Evolutionary conservation across 2,888 invertebrate species (phyloP).

Genomic region (Metacarcinus magister): DNA sequence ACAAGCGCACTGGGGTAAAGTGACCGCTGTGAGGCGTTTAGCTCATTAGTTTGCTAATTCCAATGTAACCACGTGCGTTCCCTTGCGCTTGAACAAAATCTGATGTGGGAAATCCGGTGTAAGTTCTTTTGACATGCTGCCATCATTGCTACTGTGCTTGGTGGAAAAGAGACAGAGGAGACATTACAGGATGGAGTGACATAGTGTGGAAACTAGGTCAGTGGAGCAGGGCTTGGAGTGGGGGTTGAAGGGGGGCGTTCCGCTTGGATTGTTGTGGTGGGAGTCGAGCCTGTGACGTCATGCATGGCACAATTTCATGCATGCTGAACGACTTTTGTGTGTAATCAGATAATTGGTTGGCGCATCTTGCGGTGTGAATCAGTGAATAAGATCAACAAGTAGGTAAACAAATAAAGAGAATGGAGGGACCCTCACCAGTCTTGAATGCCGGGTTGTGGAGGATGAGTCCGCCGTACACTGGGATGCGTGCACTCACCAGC

Average conservation of each 20-base stretch:
- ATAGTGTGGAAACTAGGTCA: slow-evolving; percentile 12
- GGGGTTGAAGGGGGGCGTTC: background rate
- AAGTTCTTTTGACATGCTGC: no score
- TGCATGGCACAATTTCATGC: slow-evolving; percentile 15
- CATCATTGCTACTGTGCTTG: background rate
- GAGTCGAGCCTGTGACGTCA: background rate
- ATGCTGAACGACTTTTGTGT: background rate
- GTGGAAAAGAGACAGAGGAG: background rate
- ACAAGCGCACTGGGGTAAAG: no score
- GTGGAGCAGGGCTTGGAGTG: background rate
- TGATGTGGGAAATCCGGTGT: background rate
- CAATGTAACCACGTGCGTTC: no score
- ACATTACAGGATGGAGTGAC: background rate
- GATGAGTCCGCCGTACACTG: no score
- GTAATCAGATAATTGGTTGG: slow-evolving; percentile 1
- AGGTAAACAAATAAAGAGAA: no score
- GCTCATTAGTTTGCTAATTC: no score
- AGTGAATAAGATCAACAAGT: no score
- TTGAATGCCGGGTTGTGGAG: no score
- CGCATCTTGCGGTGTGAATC: background rate
- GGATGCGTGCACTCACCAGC: no score
- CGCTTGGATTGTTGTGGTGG: background rate
- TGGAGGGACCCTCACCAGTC: no score
- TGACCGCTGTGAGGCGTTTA: no score
- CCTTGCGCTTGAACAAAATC: background rate